Evolutionary conservation across 1,140 invertebrate species (phyloP).

Genomic region (Subanguina moxae): DNA sequence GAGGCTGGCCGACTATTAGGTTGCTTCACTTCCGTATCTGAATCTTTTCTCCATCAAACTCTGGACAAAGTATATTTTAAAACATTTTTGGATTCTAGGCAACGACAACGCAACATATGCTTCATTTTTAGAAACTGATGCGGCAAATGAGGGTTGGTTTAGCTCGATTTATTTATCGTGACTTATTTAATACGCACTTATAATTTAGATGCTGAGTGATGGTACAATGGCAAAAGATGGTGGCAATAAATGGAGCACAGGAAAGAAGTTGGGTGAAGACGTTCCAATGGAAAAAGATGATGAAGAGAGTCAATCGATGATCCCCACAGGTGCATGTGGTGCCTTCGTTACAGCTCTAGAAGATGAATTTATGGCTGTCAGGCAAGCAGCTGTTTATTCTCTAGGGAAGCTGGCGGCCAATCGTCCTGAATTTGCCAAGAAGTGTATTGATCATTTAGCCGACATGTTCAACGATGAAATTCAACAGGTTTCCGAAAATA

Average conservation of each 20-base stretch:
- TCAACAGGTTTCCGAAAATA: conserved; percentile 80
- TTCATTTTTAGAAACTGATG: conserved; percentile 74
- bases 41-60: conserved; percentile 86
- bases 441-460: conserved; percentile 87
- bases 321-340: conserved; percentile 88
- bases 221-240: conserved; percentile 44
- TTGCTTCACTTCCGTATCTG: conserved; percentile 78
- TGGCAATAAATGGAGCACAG: conserved; percentile 80
- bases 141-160: conserved; percentile 76
- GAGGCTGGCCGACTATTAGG: conserved; percentile 66
- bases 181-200: neutral
- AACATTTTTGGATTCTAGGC: too few relatives aligned
- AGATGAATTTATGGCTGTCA: conserved; percentile 93
- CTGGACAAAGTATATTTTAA: conserved; percentile 71
- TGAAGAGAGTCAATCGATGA: conserved; percentile 74
- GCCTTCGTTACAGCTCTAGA: conserved; percentile 96
- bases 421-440: conserved; percentile 77
- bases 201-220: conserved; percentile 40
- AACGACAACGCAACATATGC: too few relatives aligned
- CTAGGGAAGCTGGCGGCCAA: conserved; percentile 80
- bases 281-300: conserved; percentile 70
- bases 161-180: conserved; percentile 2
- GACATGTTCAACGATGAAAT: conserved; percentile 99
- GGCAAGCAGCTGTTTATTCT: conserved; percentile 87
- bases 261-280: conserved; percentile 85